phyloP scores from a whole-genome alignment of 2,888 invertebrate species.

The Eristalis intricaria region DNA sequence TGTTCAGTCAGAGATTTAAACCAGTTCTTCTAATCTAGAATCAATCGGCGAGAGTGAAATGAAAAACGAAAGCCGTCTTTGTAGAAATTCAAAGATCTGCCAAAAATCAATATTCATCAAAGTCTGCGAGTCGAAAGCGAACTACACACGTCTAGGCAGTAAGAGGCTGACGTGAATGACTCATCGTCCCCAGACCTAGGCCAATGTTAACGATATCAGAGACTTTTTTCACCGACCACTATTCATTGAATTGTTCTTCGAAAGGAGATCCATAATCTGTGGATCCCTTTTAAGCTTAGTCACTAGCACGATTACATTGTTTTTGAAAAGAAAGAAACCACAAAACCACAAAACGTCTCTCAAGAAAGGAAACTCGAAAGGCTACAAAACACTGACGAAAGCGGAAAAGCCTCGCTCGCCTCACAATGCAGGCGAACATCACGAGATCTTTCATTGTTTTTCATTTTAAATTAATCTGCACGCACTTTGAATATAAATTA shows the following conservation, averaged over 20 bases:
- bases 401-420: constrained; percentile 64
- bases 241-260: not conserved
- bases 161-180: not conserved
- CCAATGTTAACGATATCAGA: not conserved
- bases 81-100: too few species aligned
- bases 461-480: constrained; percentile 15
- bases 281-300: not conserved
- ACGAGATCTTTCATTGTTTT: constrained; percentile 14
- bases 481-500: constrained; percentile 66
- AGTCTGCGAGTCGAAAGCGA: not conserved
- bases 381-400: constrained; percentile 16
- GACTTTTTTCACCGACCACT: too few species aligned
- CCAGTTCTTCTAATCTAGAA: not conserved
- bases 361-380: not conserved
- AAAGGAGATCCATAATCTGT: not conserved
- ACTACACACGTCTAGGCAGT: not conserved
- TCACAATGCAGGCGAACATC: not conserved
- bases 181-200: not conserved
- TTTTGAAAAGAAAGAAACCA: not conserved
- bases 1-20: not conserved
- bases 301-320: not conserved
- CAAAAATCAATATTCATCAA: not conserved
- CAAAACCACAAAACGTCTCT: not conserved
- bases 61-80: not conserved
- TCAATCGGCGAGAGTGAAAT: not conserved